Evolutionary conservation across 2,113 vertebrate genomes (phyloP), one percentile per base, ranked within the genome.

Genomic region (Sminthopsis crassicaudata): DNA sequence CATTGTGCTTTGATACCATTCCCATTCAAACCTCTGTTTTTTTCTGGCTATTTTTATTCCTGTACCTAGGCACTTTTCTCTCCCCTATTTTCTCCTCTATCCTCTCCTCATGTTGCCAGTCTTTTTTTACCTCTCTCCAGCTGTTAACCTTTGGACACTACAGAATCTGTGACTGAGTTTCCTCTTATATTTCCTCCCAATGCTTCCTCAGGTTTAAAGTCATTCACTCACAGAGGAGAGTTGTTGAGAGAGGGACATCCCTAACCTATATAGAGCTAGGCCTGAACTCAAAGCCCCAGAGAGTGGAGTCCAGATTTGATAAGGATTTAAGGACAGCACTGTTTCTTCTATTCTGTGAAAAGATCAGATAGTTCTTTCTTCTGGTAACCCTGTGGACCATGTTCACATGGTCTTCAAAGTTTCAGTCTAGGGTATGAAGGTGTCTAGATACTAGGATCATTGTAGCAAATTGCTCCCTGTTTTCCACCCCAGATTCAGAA

Each of bases 391-490:
- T 76, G 16, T 16, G 92, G 46, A 90, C 90, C 93, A 42, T 2
- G 8, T 46, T 19, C 48, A 48, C 48, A 48, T 48, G 1, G 2
- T 55, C 53, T 57, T 95, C 23, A 26, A 51, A 89, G 89, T n/a
- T 36, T 6, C 26, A 84, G 84, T 30, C 36, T 11, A 76, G 76
- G 22, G 51, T 50, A 51, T 51, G 53, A 57, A 19, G 26, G 24
- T 24, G 46, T 91, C 84, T 95, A 30, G 51, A 57, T 54, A 10
- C n/a, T 26, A 50, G 3, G 88, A 90, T 91, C 88, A 52, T 53
- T 91, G 16, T 94, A 3, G 84, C 95, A 95, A 96, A 94, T 97
- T 96, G 96, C 89, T 95, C 53, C 6, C 6, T 90, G 89, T 94
- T 93, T 84, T 95, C 96, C 50, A 92, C 84, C 54, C 51, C 94